Evolutionary conservation across 2,797 vertebrate species (phyloP).

Genomic region (Pantherophis alleghaniensis): DNA sequence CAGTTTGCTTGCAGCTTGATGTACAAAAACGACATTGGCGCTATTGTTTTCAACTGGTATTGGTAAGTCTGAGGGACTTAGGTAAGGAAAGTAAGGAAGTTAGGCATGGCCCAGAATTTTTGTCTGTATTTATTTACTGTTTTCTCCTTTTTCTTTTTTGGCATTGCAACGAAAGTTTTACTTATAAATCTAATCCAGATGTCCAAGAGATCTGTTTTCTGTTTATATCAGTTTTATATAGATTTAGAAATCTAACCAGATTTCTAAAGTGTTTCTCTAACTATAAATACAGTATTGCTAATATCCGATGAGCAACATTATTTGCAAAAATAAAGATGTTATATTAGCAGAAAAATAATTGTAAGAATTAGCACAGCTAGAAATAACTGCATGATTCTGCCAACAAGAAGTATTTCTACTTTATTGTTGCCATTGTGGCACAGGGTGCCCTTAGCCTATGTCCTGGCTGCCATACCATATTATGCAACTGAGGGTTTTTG

Average conservation of each 20-base stretch:
- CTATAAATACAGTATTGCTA: background rate
- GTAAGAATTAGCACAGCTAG: conserved; percentile 32
- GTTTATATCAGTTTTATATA: background rate
- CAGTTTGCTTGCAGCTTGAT: background rate
- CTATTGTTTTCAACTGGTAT: background rate
- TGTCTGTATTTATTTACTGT: background rate
- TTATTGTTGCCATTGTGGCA: background rate
- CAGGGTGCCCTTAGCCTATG: background rate
- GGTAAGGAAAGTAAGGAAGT: background rate
- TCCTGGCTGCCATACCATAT: background rate
- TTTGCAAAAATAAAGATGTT: conserved; percentile 20
- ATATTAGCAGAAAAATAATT: conserved; percentile 9
- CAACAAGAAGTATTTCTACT: background rate
- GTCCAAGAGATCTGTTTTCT: background rate
- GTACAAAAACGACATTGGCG: background rate
- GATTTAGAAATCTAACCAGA: background rate
- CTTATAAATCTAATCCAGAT: background rate
- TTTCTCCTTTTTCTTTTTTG: background rate
- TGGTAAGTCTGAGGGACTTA: background rate
- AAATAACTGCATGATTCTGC: conserved; percentile 5
- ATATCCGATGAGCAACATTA: conserved; percentile 19
- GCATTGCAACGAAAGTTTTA: background rate
- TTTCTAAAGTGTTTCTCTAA: conserved; percentile 1
- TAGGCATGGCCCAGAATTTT: background rate
- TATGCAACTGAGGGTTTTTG: background rate